Conservation (phyloP, 2,113 vertebrate species). For the Microcebus murinus region DNA sequence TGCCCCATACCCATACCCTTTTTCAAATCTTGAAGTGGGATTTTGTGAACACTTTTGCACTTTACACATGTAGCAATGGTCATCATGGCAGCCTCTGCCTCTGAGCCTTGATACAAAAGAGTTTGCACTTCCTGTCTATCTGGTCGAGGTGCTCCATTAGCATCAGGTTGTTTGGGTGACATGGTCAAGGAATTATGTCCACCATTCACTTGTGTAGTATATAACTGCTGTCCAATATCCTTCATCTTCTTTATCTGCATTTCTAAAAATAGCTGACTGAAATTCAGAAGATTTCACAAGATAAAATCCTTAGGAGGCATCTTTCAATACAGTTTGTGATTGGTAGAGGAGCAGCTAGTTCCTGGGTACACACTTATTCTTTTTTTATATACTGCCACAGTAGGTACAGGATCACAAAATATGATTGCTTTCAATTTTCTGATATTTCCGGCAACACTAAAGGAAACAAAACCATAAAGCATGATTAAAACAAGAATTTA, state of each 20-base stretch:
- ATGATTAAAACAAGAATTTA: constrained; percentile 5
- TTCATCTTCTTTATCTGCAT: constrained; percentile 88
- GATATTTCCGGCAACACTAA: constrained; percentile 41
- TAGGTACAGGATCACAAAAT: background rate
- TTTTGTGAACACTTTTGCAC: constrained; percentile 80
- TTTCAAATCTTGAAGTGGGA: constrained; percentile 74
- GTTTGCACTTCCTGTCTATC: constrained; percentile 66
- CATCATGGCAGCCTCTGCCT: constrained; percentile 77
- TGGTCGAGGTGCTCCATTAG: constrained; percentile 70
- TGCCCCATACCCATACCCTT: constrained; percentile 70
- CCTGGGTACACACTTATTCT: background rate
- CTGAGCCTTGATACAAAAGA: constrained; percentile 77
- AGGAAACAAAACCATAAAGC: background rate
- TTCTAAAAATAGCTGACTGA: constrained; percentile 51
- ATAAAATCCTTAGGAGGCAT: background rate
- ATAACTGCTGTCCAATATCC: constrained; percentile 82
- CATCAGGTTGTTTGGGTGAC: constrained; percentile 79
- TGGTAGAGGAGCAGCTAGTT: constrained; percentile 21
- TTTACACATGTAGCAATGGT: constrained; percentile 78
- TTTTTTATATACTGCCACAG: background rate
- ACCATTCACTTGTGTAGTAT: constrained; percentile 68
- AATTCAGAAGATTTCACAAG: background rate
- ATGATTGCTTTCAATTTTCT: background rate
- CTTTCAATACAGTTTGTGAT: background rate
- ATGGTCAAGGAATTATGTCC: constrained; percentile 79